These are phyloP conservation scores for Poeciliopsis retropinna DNA, from an alignment of 2,113 vertebrate genomes.

Conservation along the genomic window DNA sequence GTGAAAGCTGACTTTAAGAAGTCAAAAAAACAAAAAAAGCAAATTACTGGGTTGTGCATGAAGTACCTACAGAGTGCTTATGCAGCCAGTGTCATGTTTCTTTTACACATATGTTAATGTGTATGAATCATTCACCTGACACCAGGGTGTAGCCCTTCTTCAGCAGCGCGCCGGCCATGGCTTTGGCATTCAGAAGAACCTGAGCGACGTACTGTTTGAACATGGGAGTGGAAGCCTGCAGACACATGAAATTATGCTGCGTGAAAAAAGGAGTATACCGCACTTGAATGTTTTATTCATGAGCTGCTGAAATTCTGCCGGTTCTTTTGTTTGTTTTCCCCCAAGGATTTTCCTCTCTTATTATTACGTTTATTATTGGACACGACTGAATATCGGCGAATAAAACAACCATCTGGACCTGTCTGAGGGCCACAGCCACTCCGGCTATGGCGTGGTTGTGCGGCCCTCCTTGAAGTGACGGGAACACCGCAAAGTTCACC, in stretches of 20 bases:
- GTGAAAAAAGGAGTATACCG: slow-evolving; percentile 7
- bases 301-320: neutral
- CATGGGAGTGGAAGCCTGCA: slow-evolving; percentile 85
- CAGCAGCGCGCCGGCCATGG: slow-evolving; percentile 87
- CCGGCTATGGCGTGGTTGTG: slow-evolving; percentile 94
- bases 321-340: neutral
- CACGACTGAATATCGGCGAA: neutral
- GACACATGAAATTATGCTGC: slow-evolving; percentile 16
- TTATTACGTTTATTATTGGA: neutral
- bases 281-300: slow-evolving; percentile 16
- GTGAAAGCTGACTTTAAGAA: slow-evolving; percentile 22
- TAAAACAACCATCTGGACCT: slow-evolving; percentile 74
- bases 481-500: slow-evolving; percentile 93
- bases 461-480: slow-evolving; percentile 91
- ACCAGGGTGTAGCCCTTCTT: slow-evolving; percentile 88
- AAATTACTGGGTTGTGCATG: slow-evolving; percentile 17
- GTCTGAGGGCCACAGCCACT: slow-evolving; percentile 88
- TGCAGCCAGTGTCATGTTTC: neutral
- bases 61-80: slow-evolving; percentile 10
- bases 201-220: slow-evolving; percentile 88
- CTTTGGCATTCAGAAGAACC: slow-evolving; percentile 86
- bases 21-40: slow-evolving; percentile 22
- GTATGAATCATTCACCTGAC: slow-evolving; percentile 77
- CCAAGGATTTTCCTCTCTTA: neutral
- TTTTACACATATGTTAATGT: neutral